Evolutionary conservation across 2,797 vertebrate genomes (phyloP).

Genomic region (Gastrophryne carolinensis): DNA sequence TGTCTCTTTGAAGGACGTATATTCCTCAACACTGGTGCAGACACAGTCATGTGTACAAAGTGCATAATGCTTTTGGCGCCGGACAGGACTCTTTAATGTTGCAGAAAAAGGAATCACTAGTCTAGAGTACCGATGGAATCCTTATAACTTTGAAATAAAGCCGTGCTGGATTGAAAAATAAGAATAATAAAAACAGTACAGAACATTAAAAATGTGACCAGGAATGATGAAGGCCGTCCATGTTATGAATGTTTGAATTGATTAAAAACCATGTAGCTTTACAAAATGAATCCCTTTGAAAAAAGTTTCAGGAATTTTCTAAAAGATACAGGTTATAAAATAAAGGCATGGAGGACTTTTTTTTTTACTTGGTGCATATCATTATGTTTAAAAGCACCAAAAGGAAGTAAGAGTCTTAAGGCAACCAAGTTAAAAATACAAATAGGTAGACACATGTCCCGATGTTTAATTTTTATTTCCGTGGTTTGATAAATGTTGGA

Average conservation of each 20-base stretch:
- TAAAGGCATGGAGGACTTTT: conserved; percentile 11
- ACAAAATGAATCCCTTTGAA: background rate
- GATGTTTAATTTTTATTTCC: conserved; percentile 65
- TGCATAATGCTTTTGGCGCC: conserved; percentile 23
- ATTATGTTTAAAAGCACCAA: background rate
- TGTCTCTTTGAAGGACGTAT: conserved; percentile 4
- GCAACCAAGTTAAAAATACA: conserved; percentile 9
- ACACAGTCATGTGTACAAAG: conserved; percentile 1
- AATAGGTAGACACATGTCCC: background rate
- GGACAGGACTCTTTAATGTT: background rate
- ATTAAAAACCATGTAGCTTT: background rate
- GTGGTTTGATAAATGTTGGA: conserved; percentile 93
- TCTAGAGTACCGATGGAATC: conserved; percentile 1
- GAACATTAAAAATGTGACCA: background rate
- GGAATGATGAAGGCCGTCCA: background rate
- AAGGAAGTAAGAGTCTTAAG: conserved; percentile 12
- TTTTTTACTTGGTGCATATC: background rate
- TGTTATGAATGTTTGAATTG: background rate
- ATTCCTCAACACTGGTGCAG: conserved; percentile 5
- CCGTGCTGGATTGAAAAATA: background rate
- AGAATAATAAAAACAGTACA: background rate
- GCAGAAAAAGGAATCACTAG: background rate
- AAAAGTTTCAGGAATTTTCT: conserved; percentile 14
- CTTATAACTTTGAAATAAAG: background rate
- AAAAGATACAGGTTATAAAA: conserved; percentile 12